A percentile compares a stretch with the other conserved stretches of the same genome.
These are phyloP conservation scores for Alloplasta piceator DNA, from an alignment of 2,888 invertebrate species.

Conservation along the genomic window DNA sequence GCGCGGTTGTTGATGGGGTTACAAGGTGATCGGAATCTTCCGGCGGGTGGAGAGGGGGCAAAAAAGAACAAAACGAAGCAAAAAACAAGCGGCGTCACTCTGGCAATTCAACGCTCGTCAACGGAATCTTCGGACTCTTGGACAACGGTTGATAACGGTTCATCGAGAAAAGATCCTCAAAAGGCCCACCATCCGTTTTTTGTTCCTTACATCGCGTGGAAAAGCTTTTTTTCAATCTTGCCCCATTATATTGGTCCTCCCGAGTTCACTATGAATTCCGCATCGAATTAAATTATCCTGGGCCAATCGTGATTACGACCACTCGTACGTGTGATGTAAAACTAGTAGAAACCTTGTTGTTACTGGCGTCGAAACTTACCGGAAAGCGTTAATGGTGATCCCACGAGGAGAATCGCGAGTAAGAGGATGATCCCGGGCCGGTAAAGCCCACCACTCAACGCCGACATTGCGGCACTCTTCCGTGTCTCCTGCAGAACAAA, in stretches of 20 bases:
- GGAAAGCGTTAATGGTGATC: constrained; percentile 76
- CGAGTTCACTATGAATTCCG: no score
- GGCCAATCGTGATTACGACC: constrained; percentile 10
- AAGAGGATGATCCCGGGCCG: constrained; percentile 82
- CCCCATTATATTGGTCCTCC: no score
- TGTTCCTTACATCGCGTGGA: not conserved
- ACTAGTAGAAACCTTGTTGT: not conserved
- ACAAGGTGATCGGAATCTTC: constrained; percentile 48
- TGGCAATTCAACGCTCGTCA: constrained; percentile 31
- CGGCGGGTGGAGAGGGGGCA: constrained; percentile 5
- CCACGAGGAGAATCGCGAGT: constrained; percentile 75
- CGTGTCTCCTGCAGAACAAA: constrained; percentile 58
- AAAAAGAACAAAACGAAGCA: constrained; percentile 31
- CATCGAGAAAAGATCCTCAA: constrained; percentile 52
- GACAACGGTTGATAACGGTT: constrained; percentile 63
- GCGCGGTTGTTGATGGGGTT: constrained; percentile 31
- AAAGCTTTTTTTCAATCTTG: not conserved
- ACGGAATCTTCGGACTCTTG: constrained; percentile 42
- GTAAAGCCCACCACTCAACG: constrained; percentile 84
- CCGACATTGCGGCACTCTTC: constrained; percentile 85
- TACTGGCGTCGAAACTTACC: constrained; percentile 73
- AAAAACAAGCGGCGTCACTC: constrained; percentile 39
- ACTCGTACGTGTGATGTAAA: not conserved
- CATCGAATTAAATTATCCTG: no score
- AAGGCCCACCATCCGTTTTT: constrained; percentile 26